Base-by-base conservation (phyloP, 2,113 vertebrate genomes). In the Oncorhynchus gorbuscha region DNA sequence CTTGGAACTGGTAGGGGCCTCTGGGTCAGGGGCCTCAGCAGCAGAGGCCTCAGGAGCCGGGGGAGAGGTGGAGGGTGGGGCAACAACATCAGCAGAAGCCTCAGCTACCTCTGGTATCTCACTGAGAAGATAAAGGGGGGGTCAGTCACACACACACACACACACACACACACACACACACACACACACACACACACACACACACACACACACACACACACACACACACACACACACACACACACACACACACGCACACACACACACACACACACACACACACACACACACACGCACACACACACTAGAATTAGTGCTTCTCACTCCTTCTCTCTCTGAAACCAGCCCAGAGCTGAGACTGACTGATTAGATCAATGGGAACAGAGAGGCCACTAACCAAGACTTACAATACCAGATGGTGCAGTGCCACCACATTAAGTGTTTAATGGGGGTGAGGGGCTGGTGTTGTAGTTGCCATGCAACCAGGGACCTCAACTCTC, bases 71-170 rank as follows among this genome's bases (percentile, higher is more conserved):
- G 85, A 81, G 68, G 84, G 79, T 1, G 85, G 76, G 1, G 83
- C 16, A 69, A 28, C 9, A 14, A 20, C 6, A 28, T 39, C 8
- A 0, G 83, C 76, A 45, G 39, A 45, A 74, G 84, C 70, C 59
- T 82, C 85, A 0, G 8, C 87, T 32, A 86, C 92, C 45, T 92
- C 92, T 22, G 92, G 84, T 4, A 90, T 85, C 49, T 93, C 95
- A 82, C 97, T 98, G 75, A 32, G 49, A 70, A 51, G 3, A 73
- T 32, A 69, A 22, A 75, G 59, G 22, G 24, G 20, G 39, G 32
- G 39, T 45, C 9, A 16, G 13, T 45, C 39, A 55, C 51, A 55
- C 51, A 55, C 3, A 51, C 49, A 12, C 0, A 3, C 3, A 51
- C 49, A 12, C 0, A 3, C 3, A 49, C 49, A 11, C 0, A 3